phyloP scores from a whole-genome alignment of 2,113 vertebrate species.

The Zingel zingel region DNA sequence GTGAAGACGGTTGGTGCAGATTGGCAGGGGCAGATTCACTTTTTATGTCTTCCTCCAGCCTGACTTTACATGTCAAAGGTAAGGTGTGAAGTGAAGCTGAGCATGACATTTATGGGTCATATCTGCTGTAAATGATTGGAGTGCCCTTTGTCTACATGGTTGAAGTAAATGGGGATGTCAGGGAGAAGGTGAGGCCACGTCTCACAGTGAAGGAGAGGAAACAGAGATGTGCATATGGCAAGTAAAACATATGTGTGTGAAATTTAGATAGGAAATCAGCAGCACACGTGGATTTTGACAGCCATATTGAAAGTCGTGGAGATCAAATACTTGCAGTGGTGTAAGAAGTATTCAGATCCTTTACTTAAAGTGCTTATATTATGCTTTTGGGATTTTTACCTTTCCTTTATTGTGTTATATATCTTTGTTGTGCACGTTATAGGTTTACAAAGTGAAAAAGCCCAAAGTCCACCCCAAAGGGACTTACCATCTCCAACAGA shows the following conservation, averaged over 20 bases:
- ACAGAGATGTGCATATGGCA: background rate
- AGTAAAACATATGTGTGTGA: background rate
- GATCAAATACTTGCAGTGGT: conserved; percentile 5
- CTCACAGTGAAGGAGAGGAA: conserved; percentile 4
- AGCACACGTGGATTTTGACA: background rate
- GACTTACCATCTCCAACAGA: no score
- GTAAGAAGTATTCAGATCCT: no score
- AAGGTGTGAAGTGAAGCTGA: conserved; percentile 27
- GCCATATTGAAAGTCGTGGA: background rate
- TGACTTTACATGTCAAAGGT: conserved; percentile 54
- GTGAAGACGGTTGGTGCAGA: conserved; percentile 7
- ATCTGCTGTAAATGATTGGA: conserved; percentile 51
- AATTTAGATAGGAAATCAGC: background rate
- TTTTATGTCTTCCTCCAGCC: conserved; percentile 33
- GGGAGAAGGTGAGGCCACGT: conserved; percentile 22
- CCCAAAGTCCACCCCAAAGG: no score
- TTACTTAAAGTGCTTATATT: no score
- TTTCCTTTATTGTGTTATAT: no score
- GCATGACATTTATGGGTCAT: conserved; percentile 54
- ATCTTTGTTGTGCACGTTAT: no score
- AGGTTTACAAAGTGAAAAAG: no score
- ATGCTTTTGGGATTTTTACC: no score
- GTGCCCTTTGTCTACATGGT: conserved; percentile 43
- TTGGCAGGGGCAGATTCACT: conserved; percentile 10
- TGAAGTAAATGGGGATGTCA: conserved; percentile 56